A percentile compares a stretch with the other conserved stretches of the same genome.
Conservation (phyloP, 2,888 invertebrate species). For the Eugnorisma glareosa region DNA sequence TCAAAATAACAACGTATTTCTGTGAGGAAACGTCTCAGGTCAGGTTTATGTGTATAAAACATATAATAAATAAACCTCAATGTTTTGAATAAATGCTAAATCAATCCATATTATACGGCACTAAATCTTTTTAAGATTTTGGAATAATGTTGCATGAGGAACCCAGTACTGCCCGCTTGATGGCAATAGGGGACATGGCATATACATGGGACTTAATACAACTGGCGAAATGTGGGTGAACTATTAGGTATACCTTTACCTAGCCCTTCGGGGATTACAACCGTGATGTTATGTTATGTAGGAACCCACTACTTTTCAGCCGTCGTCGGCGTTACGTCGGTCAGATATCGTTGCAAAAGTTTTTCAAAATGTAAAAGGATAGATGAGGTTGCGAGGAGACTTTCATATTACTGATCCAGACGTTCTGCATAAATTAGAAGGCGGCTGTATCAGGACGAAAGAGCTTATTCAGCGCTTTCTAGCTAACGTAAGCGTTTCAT, state of each 20-base stretch:
- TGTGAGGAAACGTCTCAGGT: neutral
- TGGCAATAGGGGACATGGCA: no score
- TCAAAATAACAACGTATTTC: neutral
- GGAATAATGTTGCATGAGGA: neutral
- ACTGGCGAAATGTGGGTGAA: no score
- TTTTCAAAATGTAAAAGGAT: conserved; percentile 4
- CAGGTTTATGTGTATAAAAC: neutral
- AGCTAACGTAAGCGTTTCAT: conserved; percentile 11
- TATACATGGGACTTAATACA: no score
- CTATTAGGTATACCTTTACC: no score
- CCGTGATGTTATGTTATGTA: neutral
- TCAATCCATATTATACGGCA: neutral
- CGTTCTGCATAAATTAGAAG: conserved; percentile 42
- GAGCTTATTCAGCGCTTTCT: conserved; percentile 46
- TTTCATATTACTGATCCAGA: conserved; percentile 22
- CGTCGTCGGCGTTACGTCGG: neutral
- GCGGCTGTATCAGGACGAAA: conserved; percentile 30
- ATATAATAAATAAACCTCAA: neutral
- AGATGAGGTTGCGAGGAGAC: conserved; percentile 6
- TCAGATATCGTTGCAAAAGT: neutral
- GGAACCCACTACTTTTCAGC: neutral
- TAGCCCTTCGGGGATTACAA: neutral
- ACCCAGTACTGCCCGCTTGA: neutral
- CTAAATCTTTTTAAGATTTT: neutral
- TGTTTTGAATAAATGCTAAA: neutral